Conservation (phyloP, 2,113 vertebrate genomes). For the Corydoras maculifer region DNA sequence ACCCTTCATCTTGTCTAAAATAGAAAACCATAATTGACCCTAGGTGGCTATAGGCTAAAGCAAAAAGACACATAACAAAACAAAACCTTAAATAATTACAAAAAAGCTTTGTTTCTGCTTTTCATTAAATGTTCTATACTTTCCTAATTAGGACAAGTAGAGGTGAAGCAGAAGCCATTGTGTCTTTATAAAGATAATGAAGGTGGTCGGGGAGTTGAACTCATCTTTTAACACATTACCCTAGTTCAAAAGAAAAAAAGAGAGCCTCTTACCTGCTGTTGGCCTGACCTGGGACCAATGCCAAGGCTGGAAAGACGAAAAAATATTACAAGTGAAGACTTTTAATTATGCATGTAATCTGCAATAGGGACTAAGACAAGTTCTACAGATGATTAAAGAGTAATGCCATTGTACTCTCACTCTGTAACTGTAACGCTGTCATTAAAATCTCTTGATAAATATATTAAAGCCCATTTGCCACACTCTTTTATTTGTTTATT, state of each 20-base stretch:
- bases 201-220: neutral
- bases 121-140: neutral
- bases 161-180: neutral
- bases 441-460: no score
- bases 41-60: neutral
- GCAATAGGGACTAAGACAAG: neutral
- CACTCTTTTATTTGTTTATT: no score
- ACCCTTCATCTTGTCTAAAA: neutral
- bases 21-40: neutral
- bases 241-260: neutral
- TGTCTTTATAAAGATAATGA: neutral
- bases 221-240: neutral
- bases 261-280: conserved; percentile 2
- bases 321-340: neutral
- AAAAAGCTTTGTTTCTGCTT: neutral
- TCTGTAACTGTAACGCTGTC: no score
- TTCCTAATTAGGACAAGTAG: neutral
- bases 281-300: neutral
- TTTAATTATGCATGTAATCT: neutral
- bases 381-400: neutral
- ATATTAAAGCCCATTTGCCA: no score
- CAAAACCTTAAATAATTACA: neutral
- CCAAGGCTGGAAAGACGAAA: neutral
- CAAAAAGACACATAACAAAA: neutral
- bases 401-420: neutral